Percentiles rank a stretch among this genome's conserved stretches.
Conservation (phyloP, 2,888 invertebrate genomes). For the Orthonevra nobilis region DNA sequence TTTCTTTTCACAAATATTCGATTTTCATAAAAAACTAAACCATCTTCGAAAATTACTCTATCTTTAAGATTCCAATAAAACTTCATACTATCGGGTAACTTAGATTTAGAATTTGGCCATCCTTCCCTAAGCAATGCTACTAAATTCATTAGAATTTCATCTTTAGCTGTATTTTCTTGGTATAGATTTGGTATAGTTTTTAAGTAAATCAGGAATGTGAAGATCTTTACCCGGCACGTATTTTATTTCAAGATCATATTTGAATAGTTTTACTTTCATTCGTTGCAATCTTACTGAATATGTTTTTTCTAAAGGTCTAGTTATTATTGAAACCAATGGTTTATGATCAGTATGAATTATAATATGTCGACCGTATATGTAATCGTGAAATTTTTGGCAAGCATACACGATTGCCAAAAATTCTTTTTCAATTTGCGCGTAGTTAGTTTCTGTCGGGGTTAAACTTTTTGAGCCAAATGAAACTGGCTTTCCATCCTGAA, state of each 20-base stretch:
- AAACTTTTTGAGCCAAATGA: no score
- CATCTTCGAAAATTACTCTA: conserved; percentile 22
- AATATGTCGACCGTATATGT: no score
- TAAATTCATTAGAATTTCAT: neutral
- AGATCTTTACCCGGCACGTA: conserved; percentile 68
- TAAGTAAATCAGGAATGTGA: conserved; percentile 65
- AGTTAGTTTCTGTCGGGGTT: conserved; percentile 71
- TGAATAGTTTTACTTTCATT: conserved; percentile 71
- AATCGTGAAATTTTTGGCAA: conserved; percentile 34
- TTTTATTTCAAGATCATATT: conserved; percentile 65
- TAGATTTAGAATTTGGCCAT: conserved; percentile 11
- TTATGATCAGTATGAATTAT: no score
- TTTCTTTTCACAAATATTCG: conserved; percentile 43
- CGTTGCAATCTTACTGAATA: conserved; percentile 70
- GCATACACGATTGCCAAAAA: conserved; percentile 16
- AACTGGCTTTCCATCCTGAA: conserved; percentile 42
- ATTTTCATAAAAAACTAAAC: conserved; percentile 35
- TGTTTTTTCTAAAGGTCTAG: conserved; percentile 26
- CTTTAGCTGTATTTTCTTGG: conserved; percentile 18
- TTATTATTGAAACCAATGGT: conserved; percentile 25
- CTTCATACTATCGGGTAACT: conserved; percentile 7
- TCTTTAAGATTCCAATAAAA: conserved; percentile 25
- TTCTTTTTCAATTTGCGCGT: conserved; percentile 60
- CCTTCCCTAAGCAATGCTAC: neutral
- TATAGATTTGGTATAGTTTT: conserved; percentile 30